These are phyloP conservation scores for Hippocampus kuda DNA, from an alignment of 2,797 vertebrate species.

Conservation along the genomic window DNA sequence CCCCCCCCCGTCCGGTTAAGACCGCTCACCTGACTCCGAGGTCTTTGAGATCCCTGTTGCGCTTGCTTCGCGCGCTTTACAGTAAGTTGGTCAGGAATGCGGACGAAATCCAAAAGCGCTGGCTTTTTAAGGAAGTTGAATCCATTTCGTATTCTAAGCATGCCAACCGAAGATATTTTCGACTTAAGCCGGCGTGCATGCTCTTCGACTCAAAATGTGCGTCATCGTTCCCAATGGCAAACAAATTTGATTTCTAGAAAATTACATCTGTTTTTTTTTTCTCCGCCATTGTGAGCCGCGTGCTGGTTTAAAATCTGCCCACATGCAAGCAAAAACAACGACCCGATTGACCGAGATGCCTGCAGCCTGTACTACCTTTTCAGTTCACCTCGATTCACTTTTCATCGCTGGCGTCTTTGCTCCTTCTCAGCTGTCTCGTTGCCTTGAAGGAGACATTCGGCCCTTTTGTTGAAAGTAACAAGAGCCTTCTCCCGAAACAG, in stretches of 20 bases:
- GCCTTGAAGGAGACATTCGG: conserved; percentile 38
- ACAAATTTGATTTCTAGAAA: not conserved
- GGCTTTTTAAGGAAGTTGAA: too few relatives aligned
- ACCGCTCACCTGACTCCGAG: conserved; percentile 56
- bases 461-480: conserved; percentile 62
- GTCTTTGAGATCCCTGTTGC: conserved; percentile 26
- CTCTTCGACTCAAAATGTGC: conserved; percentile 9
- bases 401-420: conserved; percentile 7
- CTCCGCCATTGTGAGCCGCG: too few relatives aligned
- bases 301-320: too few relatives aligned
- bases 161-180: not conserved
- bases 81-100: conserved; percentile 28
- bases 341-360: too few relatives aligned
- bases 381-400: too few relatives aligned
- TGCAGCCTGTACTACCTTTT: too few relatives aligned
- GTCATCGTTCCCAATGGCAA: not conserved
- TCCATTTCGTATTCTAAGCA: too few relatives aligned
- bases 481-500: conserved; percentile 47
- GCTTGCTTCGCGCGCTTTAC: conserved; percentile 32
- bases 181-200: not conserved
- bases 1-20: conserved; percentile 39
- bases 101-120: not conserved
- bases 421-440: conserved; percentile 29
- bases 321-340: too few relatives aligned
- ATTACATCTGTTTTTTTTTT: too few relatives aligned